phyloP scores from a whole-genome alignment of 2,888 invertebrate species.

The Nomada ruficornis region DNA sequence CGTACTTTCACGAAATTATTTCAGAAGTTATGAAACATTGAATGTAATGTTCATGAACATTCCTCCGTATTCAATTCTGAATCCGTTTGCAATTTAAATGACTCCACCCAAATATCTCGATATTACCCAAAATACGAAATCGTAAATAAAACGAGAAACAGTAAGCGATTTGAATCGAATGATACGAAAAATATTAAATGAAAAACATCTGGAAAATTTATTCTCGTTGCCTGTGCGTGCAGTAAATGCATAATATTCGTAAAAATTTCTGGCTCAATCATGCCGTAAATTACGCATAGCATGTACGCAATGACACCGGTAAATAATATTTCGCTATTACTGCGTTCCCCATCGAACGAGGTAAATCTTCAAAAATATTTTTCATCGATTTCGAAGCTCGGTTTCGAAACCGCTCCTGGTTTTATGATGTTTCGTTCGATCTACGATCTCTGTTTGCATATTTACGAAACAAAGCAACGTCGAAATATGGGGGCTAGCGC shows the following conservation, averaged over 20 bases:
- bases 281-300: neutral
- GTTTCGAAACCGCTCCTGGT: constrained; percentile 2
- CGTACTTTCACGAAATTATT: no score
- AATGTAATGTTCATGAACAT: neutral
- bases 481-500: constrained; percentile 26
- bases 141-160: neutral
- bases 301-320: neutral
- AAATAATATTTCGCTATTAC: constrained; percentile 33
- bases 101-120: constrained; percentile 1
- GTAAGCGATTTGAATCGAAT: neutral
- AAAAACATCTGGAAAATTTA: constrained; percentile 14
- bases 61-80: neutral
- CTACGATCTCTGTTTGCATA: constrained; percentile 27
- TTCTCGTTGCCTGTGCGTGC: constrained; percentile 2
- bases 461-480: constrained; percentile 41
- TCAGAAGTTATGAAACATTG: no score
- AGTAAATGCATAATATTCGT: constrained; percentile 25
- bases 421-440: constrained; percentile 9
- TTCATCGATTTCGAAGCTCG: constrained; percentile 15
- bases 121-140: neutral
- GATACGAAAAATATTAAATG: constrained; percentile 15
- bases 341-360: neutral
- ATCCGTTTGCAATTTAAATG: neutral
- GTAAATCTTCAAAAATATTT: constrained; percentile 25
- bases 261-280: constrained; percentile 10